A percentile compares a stretch with the other conserved stretches of the same genome.
phyloP scores from a whole-genome alignment of 2,888 invertebrate species.

The Pandemis heparana region DNA sequence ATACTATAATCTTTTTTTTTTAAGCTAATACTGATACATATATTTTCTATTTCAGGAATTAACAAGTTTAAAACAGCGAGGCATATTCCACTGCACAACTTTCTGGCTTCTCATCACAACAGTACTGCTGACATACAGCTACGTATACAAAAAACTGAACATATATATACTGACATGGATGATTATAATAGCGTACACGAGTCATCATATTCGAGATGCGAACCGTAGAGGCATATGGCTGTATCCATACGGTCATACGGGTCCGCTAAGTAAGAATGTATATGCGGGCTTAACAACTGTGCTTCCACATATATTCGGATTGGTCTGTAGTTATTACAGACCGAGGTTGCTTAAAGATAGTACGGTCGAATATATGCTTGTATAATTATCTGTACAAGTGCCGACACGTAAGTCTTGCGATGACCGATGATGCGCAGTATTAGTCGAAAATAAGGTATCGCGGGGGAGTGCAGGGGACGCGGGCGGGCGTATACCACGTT shows the following conservation, averaged over 20 bases:
- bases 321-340: constrained; percentile 56
- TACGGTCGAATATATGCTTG: constrained; percentile 48
- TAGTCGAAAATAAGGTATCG: no score
- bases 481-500: no score
- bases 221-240: constrained; percentile 75
- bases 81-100: constrained; percentile 73
- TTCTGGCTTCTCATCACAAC: constrained; percentile 62
- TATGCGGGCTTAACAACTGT: constrained; percentile 60
- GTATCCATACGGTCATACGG: constrained; percentile 69
- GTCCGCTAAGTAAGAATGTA: constrained; percentile 58
- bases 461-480: no score
- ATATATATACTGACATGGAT: constrained; percentile 65
- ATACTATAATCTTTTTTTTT: no score
- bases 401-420: no score
- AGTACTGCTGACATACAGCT: constrained; percentile 59
- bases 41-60: constrained; percentile 66
- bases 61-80: constrained; percentile 62
- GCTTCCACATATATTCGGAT: constrained; percentile 62
- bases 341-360: constrained; percentile 52
- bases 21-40: no score
- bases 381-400: no score
- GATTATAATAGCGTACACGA: constrained; percentile 66
- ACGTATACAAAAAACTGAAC: constrained; percentile 59
- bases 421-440: no score
- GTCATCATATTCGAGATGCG: constrained; percentile 73